Conservation (phyloP, 2,113 vertebrate genomes). For the Cryptotis parvus region DNA sequence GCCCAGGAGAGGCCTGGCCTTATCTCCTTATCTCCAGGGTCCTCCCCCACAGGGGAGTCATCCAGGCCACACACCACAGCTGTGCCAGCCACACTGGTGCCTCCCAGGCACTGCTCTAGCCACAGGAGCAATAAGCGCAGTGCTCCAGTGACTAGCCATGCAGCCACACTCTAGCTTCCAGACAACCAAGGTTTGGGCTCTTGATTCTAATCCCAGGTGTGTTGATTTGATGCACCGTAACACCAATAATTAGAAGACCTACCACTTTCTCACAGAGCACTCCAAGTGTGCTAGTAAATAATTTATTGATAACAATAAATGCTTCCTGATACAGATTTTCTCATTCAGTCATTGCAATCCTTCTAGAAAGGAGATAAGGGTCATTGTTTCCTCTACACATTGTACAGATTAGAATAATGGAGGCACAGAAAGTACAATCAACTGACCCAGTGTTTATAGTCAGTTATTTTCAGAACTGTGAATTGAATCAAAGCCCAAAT, state of each 20-base stretch:
- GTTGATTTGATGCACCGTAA: background rate
- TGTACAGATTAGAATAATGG: background rate
- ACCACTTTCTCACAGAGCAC: background rate
- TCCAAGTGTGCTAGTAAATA: background rate
- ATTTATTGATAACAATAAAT: background rate
- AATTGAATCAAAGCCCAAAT: background rate
- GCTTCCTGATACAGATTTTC: background rate
- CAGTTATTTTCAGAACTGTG: background rate
- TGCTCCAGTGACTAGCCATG: background rate
- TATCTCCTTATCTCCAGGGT: background rate
- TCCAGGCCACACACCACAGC: background rate
- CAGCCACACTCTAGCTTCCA: background rate
- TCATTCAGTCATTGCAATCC: background rate
- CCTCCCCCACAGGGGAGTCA: slow-evolving; percentile 12
- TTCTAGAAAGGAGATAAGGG: background rate
- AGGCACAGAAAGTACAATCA: background rate
- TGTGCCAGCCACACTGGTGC: background rate
- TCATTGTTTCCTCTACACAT: background rate
- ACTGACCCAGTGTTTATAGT: background rate
- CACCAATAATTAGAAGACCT: background rate
- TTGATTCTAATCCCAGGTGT: background rate
- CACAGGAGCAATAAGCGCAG: too few species aligned
- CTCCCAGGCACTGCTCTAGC: too few species aligned
- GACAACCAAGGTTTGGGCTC: background rate
- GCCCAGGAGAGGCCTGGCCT: background rate